Conservation (phyloP, 2,113 vertebrate genomes). For the Alosa alosa region DNA sequence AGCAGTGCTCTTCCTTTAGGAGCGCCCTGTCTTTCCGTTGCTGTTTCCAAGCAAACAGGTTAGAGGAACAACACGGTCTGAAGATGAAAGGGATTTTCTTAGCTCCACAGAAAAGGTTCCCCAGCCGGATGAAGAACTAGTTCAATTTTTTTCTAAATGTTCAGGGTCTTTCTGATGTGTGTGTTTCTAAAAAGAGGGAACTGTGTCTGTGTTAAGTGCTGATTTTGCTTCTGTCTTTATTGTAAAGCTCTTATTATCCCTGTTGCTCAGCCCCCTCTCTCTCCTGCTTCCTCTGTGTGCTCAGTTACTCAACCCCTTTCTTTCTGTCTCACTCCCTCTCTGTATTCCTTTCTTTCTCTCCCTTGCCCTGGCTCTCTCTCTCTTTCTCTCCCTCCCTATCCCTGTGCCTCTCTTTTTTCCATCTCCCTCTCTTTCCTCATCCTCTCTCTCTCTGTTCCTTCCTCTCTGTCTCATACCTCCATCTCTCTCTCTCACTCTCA, state of each 20-base stretch:
- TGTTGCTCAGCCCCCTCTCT: neutral
- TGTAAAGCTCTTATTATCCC: neutral
- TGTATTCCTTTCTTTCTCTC: neutral
- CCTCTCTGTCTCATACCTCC: constrained; percentile 25
- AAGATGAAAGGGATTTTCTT: constrained; percentile 9
- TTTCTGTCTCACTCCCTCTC: neutral
- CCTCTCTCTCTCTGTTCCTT: constrained; percentile 45
- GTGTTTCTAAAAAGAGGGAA: neutral
- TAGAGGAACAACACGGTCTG: neutral
- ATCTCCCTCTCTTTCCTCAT: neutral
- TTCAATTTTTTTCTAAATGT: neutral
- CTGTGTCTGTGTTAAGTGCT: neutral
- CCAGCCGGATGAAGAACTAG: neutral
- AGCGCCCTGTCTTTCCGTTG: neutral
- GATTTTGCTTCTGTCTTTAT: neutral
- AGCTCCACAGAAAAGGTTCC: neutral
- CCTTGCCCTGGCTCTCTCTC: constrained; percentile 21
- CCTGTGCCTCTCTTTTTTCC: constrained; percentile 39
- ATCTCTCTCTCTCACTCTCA: constrained; percentile 22
- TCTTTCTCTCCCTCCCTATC: constrained; percentile 15
- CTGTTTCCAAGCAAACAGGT: constrained; percentile 8
- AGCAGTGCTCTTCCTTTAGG: neutral
- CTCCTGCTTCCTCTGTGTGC: neutral
- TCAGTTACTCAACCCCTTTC: neutral
- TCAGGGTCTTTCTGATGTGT: neutral